Conservation (phyloP, 2,113 vertebrate genomes). For the Archilochus colubris region DNA sequence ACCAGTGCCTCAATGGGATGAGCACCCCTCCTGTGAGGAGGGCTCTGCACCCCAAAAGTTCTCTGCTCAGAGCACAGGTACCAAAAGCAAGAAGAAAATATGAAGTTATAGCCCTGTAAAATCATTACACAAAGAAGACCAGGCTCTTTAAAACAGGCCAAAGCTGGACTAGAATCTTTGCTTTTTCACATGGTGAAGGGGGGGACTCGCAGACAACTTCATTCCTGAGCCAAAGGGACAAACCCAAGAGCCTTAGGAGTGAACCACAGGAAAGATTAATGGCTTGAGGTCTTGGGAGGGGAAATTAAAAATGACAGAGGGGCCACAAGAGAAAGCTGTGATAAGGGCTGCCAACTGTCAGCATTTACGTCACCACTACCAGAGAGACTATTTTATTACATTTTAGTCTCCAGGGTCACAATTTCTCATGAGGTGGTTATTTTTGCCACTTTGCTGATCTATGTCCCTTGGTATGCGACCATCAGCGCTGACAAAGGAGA, state of each 20-base stretch:
- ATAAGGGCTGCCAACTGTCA: constrained; percentile 30
- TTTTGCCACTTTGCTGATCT: constrained; percentile 7
- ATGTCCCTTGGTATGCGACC: background rate
- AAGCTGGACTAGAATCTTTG: background rate
- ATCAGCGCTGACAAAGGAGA: background rate
- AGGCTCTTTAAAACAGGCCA: background rate
- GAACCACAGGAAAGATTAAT: constrained; percentile 27
- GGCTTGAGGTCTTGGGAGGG: background rate
- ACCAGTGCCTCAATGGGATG: background rate
- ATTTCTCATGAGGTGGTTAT: constrained; percentile 20
- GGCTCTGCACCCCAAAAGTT: fast-evolving
- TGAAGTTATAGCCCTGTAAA: background rate
- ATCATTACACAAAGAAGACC: background rate
- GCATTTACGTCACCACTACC: constrained; percentile 22
- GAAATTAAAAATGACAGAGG: constrained; percentile 24
- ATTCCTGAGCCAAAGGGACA: background rate
- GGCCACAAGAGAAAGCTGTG: background rate
- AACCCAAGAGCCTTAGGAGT: background rate
- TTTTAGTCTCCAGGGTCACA: constrained; percentile 3
- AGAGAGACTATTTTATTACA: background rate
- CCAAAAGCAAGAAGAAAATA: background rate
- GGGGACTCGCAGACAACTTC: background rate
- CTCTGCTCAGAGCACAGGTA: background rate
- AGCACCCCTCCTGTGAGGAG: background rate
- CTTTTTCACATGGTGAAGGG: background rate